Evolutionary conservation across 2,888 invertebrate species (phyloP).

Genomic region (Ormyrus nitidulus): DNA sequence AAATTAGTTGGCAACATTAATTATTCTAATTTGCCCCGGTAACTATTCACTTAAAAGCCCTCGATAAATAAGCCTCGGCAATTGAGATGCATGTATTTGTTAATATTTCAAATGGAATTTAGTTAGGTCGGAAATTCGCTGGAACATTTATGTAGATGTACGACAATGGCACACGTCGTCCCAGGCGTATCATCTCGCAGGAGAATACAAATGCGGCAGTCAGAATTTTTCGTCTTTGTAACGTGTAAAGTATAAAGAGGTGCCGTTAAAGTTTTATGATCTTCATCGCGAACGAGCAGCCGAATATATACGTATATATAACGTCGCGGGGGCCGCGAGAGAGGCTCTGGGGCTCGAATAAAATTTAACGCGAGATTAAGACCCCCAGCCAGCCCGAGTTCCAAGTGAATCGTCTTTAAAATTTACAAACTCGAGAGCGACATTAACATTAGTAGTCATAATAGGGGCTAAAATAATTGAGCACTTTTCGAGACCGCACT

Average conservation of each 20-base stretch:
- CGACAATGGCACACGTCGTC: conserved; percentile 8
- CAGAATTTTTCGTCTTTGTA: neutral
- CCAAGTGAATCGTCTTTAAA: conserved; percentile 28
- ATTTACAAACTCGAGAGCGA: conserved; percentile 31
- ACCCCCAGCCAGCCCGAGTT: neutral
- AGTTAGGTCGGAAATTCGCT: neutral
- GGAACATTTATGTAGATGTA: conserved; percentile 1
- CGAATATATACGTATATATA: too few relatives aligned
- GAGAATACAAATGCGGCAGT: conserved; percentile 57
- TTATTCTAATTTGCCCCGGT: too few relatives aligned
- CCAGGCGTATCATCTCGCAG: conserved; percentile 46
- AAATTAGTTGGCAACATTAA: too few relatives aligned
- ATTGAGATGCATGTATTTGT: neutral
- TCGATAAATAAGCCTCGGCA: neutral
- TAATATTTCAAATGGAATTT: conserved; percentile 2
- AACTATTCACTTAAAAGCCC: too few relatives aligned
- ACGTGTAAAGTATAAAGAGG: conserved; percentile 21
- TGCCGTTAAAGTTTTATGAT: conserved; percentile 42
- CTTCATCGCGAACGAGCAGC: conserved; percentile 22
- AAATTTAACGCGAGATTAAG: conserved; percentile 36
- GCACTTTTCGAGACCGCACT: conserved; percentile 26
- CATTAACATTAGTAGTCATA: conserved; percentile 43
- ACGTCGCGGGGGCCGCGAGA: too few relatives aligned
- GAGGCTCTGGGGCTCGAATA: neutral
- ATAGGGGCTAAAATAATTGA: conserved; percentile 40